These are phyloP conservation scores for Trachelus tabidus DNA, from an alignment of 2,888 invertebrate species.

Conservation along the genomic window DNA sequence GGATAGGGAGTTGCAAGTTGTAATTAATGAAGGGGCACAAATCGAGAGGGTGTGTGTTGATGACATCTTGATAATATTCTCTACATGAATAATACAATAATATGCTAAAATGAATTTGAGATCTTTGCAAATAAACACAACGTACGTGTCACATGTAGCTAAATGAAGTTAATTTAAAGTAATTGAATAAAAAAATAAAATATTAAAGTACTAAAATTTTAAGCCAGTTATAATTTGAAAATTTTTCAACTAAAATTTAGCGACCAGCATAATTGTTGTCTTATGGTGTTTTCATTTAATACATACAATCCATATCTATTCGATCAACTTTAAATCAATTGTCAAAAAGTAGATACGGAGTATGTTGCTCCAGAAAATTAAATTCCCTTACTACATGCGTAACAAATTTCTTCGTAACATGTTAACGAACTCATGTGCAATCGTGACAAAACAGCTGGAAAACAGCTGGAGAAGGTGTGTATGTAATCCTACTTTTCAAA, in stretches of 20 bases:
- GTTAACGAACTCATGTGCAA: background rate
- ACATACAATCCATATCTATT: background rate
- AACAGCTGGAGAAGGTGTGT: background rate
- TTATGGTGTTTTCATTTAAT: background rate
- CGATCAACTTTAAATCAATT: background rate
- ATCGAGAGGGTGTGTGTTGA: background rate
- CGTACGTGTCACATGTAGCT: background rate
- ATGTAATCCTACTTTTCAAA: background rate
- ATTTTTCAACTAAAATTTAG: background rate
- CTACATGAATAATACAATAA: background rate
- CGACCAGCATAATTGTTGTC: background rate
- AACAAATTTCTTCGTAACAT: background rate
- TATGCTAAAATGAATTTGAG: background rate
- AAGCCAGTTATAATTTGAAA: background rate
- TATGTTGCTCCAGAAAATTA: background rate
- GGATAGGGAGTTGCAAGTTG: background rate
- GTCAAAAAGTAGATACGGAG: background rate
- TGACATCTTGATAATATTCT: background rate
- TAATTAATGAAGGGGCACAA: background rate
- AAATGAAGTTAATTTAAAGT: background rate
- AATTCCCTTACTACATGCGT: background rate
- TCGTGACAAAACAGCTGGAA: background rate
- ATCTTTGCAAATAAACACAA: background rate
- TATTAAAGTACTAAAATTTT: too few relatives aligned
- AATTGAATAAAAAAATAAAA: too few relatives aligned